These are phyloP conservation scores for Cataglyphis livida DNA, from an alignment of 2,888 invertebrate species.

Conservation along the genomic window DNA sequence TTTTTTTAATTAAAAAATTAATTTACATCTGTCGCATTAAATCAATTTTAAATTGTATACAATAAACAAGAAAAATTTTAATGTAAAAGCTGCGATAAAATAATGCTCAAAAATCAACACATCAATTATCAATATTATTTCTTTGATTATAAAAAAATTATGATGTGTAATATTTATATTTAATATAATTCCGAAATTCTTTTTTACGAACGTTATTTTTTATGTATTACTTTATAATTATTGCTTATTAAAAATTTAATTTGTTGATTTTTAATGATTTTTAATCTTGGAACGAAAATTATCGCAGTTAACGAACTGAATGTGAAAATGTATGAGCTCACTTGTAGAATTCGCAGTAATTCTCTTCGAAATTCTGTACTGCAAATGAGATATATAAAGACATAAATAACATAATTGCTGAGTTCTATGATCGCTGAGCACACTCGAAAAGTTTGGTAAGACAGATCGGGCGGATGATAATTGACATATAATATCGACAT, in stretches of 20 bases:
- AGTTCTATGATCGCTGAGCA: conserved; percentile 61
- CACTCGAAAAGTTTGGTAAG: conserved; percentile 55
- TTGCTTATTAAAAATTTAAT: conserved; percentile 7
- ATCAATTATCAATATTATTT: background rate
- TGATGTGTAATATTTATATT: background rate
- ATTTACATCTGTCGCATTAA: background rate
- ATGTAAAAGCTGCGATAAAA: background rate
- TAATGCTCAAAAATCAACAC: background rate
- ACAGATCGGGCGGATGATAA: conserved; percentile 16
- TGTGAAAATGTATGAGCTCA: conserved; percentile 16
- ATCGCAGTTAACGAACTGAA: background rate
- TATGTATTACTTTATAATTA: background rate
- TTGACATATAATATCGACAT: conserved; percentile 51
- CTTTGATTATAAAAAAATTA: background rate
- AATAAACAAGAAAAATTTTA: background rate
- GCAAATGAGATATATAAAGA: conserved; percentile 62
- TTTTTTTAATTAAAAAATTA: background rate
- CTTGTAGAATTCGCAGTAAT: conserved; percentile 59
- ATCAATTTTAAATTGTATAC: background rate
- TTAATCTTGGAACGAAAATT: background rate
- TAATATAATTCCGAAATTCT: background rate
- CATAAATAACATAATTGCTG: conserved; percentile 59
- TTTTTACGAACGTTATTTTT: background rate
- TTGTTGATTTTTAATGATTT: conserved; percentile 3
- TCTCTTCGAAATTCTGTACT: conserved; percentile 65